Evolutionary conservation across 1,140 invertebrate species (phyloP), one percentile per base, ranked within the genome.

Genomic region (Muscidifurax raptorellus): DNA sequence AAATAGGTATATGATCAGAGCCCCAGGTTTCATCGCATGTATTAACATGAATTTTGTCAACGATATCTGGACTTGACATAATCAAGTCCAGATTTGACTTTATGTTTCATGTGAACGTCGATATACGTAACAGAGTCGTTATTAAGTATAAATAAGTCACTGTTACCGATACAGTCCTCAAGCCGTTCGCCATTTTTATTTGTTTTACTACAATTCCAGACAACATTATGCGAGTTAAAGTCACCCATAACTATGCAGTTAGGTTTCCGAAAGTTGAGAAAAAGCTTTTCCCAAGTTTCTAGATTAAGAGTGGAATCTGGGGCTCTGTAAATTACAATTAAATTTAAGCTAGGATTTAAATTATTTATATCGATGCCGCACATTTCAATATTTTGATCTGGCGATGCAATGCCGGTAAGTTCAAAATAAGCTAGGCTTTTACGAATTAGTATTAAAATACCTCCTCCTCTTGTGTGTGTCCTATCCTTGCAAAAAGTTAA

Each of bases 171-270:
- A 13, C 22, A 44, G 5, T 10, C 22, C 47, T 76, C 74, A 25
- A 76, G 74, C n/a, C 36, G 44, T 27, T 47, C 40, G 1, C 74
- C 74, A 25, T 76, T 27, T 47, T 44, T 44, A 76, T 76, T 36
- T 13, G 74, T 72, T 47, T 76, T 76, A n/a, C 47, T 47, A 76
- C 74, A 76, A 47, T 76, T 76, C 74, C 40, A 76, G n/a, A 4
- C 47, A n/a, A 28, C 22, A 27, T 76, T 76, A 9, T 74, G 32
- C 28, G 71, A n/a, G n/a, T n/a, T n/a, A n/a, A n/a, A n/a, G n/a
- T n/a, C n/a, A n/a, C n/a, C n/a, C n/a, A n/a, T n/a, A 74, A 36
- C 27, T 32, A 74, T 74, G 18, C 9, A 36, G 5, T 74, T 74
- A 25, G 4, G 32, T 2, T 36, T 74, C 1, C 36, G 32, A 18